Evolutionary conservation across 2,113 vertebrate genomes (phyloP).

Genomic region (Bujurquina vittata): DNA sequence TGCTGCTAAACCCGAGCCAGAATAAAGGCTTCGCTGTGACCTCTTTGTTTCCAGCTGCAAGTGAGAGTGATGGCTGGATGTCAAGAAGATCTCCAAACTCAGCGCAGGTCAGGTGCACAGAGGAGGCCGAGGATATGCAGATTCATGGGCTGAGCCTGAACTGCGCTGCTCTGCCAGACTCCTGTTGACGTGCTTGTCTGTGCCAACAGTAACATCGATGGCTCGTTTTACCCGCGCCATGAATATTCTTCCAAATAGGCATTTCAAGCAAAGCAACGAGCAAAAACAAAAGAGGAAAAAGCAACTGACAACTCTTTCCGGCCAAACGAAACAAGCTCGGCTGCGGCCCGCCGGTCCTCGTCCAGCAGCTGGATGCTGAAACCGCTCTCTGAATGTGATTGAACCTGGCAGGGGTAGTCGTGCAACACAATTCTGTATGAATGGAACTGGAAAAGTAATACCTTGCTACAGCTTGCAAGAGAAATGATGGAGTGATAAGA

Average conservation of each 20-base stretch:
- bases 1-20: slow-evolving; percentile 45
- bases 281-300: background rate
- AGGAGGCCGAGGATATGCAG: slow-evolving; percentile 24
- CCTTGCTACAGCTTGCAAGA: background rate
- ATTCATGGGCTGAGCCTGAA: slow-evolving; percentile 24
- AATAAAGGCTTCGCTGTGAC: slow-evolving; percentile 57
- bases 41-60: slow-evolving; percentile 50
- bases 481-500: slow-evolving; percentile 16
- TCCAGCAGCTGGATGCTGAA: slow-evolving; percentile 33
- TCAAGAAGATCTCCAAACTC: slow-evolving; percentile 36
- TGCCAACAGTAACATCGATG: slow-evolving; percentile 62
- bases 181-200: slow-evolving; percentile 38
- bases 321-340: background rate
- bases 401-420: slow-evolving; percentile 35
- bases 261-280: slow-evolving; percentile 1
- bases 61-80: slow-evolving; percentile 48
- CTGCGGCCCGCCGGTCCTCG: background rate
- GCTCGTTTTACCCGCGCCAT: background rate
- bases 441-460: slow-evolving; percentile 1
- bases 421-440: slow-evolving; percentile 4
- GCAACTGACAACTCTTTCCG: slow-evolving; percentile 3
- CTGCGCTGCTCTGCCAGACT: slow-evolving; percentile 50
- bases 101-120: slow-evolving; percentile 57
- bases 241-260: slow-evolving; percentile 21
- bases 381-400: background rate